phyloP scores from a whole-genome alignment of 2,888 invertebrate genomes.

The Homarus gammarus region DNA sequence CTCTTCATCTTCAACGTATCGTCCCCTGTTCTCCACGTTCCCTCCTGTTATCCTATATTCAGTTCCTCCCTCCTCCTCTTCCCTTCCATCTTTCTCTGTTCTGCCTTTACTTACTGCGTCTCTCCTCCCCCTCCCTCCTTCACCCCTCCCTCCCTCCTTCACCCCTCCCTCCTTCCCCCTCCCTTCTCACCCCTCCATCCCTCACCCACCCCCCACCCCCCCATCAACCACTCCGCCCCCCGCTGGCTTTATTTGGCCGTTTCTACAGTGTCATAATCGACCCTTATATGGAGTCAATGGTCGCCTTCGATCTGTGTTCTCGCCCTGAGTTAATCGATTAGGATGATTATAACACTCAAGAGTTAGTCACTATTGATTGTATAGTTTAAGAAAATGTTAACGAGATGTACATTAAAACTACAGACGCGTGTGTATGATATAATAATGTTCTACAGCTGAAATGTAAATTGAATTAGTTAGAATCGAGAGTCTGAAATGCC shows the following conservation, averaged over 20 bases:
- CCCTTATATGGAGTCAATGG: slow-evolving; percentile 35
- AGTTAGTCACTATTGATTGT: no score
- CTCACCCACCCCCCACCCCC: slow-evolving; percentile 6
- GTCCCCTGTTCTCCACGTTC: background rate
- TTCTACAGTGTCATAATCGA: slow-evolving; percentile 62
- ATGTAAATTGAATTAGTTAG: no score
- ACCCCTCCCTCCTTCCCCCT: background rate
- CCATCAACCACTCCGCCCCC: slow-evolving; percentile 12
- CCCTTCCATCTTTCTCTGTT: background rate
- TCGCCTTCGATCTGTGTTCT: slow-evolving; percentile 11
- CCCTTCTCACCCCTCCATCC: background rate
- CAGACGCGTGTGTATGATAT: no score
- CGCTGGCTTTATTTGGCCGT: slow-evolving; percentile 33
- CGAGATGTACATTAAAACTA: no score
- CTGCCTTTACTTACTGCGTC: background rate
- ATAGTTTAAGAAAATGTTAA: no score
- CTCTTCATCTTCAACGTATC: background rate
- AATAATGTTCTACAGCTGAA: no score
- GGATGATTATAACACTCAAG: background rate
- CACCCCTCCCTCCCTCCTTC: background rate
- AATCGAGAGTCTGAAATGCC: no score
- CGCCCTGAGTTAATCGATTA: slow-evolving; percentile 19
- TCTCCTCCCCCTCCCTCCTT: background rate
- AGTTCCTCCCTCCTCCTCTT: background rate
- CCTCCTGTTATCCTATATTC: background rate